Evolutionary conservation across 2,797 vertebrate genomes (phyloP).

Genomic region (Gymnodraco acuticeps): DNA sequence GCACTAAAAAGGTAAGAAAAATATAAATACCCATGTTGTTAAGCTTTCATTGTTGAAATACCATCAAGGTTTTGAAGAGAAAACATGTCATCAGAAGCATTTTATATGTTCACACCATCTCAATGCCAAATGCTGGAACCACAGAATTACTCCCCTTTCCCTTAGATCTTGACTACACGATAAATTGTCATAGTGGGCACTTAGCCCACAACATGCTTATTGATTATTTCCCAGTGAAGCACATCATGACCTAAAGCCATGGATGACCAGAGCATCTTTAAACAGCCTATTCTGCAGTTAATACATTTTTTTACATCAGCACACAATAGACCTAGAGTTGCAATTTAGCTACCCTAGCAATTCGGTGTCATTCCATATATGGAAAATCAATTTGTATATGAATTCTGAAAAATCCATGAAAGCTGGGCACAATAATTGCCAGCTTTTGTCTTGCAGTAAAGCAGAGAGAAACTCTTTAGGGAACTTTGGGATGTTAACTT

Average conservation of each 20-base stretch:
- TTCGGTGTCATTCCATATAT: background rate
- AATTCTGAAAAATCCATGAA: background rate
- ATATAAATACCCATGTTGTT: background rate
- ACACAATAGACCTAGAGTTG: background rate
- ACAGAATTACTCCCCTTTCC: background rate
- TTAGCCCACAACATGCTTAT: background rate
- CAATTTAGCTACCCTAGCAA: background rate
- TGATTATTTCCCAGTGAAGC: background rate
- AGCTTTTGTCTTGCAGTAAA: background rate
- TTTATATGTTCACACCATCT: background rate
- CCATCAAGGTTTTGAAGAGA: background rate
- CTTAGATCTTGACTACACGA: background rate
- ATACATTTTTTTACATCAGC: background rate
- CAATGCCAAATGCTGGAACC: background rate
- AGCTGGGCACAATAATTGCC: background rate
- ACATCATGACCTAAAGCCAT: background rate
- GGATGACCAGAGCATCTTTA: background rate
- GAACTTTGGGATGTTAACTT: too few species aligned
- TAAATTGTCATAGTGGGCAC: background rate
- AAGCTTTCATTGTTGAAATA: background rate
- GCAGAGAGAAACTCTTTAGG: too few species aligned
- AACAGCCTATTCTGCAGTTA: background rate
- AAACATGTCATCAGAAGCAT: background rate
- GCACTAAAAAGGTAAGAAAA: background rate
- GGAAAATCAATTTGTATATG: background rate